A percentile compares a stretch with the other conserved stretches of the same genome.
phyloP scores from a whole-genome alignment of 1,140 invertebrate species.

The fruit fly (Drosophila melanogaster) region DNA sequence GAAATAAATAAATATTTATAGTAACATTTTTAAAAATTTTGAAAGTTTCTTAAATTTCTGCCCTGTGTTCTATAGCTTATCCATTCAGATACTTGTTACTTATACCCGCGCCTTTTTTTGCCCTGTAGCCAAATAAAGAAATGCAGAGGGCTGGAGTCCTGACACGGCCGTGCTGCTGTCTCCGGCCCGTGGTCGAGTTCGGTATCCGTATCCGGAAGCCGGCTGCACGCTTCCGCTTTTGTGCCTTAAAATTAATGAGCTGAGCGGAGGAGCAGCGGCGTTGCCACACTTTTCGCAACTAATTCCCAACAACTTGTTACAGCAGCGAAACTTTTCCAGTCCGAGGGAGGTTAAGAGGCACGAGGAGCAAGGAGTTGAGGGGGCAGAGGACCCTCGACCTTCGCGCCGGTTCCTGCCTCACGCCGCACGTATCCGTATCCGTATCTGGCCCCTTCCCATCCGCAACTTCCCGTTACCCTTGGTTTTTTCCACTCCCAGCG shows the following conservation, averaged over 20 bases:
- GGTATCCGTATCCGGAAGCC: conserved; percentile 59
- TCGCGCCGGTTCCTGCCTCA: conserved; percentile 74
- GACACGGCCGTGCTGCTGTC: conserved; percentile 66
- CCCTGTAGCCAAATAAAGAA: conserved; percentile 33
- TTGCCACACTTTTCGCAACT: conserved; percentile 81
- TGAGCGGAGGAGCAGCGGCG: conserved; percentile 49
- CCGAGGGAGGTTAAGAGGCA: conserved; percentile 1
- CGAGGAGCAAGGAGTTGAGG: not conserved
- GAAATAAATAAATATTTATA: too few relatives aligned
- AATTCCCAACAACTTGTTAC: conserved; percentile 80
- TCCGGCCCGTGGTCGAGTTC: conserved; percentile 47
- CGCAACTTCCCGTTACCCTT: not conserved
- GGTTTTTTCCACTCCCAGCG: conserved; percentile 37
- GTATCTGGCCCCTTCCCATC: conserved; percentile 44
- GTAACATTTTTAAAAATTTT: too few relatives aligned
- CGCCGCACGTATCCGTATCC: conserved; percentile 75
- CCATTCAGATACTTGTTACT: too few relatives aligned
- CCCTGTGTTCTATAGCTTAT: too few relatives aligned
- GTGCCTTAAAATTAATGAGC: conserved; percentile 80
- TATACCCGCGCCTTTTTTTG: conserved; percentile 2
- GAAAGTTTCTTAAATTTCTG: too few relatives aligned
- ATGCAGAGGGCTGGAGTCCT: conserved; percentile 37
- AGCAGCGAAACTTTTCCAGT: conserved; percentile 67
- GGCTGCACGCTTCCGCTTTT: conserved; percentile 79
- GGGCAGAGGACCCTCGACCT: conserved; percentile 56